Evolutionary conservation across 2,888 invertebrate genomes (phyloP), one percentile per base, ranked within the genome.

Genomic region (Cancer borealis): DNA sequence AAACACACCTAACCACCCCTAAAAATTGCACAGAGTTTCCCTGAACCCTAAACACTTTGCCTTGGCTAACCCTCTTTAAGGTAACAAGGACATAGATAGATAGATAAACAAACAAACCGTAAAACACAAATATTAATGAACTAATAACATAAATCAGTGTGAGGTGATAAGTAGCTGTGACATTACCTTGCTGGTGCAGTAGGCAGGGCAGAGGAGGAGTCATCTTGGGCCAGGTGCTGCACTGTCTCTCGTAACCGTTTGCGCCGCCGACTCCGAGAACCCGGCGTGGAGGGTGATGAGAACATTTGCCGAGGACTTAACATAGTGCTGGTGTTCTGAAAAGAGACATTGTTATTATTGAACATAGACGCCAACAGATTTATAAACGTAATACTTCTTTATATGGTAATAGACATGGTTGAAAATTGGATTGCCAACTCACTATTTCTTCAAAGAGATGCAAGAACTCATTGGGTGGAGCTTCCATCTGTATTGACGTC

Each of bases 401-500:
- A 6, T 73, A 73, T 3, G n/a, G 73, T 26, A 8, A 73, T 26
- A 8, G 21, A n/a, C 4, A 26, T 1, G n/a, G 5, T 10, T n/a
- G 21, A 8, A 26, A 21, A 73, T n/a, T 0, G 0, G 6, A 84
- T 12, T 3, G 14, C 39, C n/a, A 87, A 60, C 92, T 93, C 97
- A 98, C 98, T 97, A 98, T 98, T 97, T 98, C 98, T 96, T 98
- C 98, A 96, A 98, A 98, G 30, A 98, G 97, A 97, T 99, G 99
- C 96, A 99, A 98, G 96, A 98, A 98, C 96, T 99, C 99, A 96
- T 98, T 98, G 95, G 99, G 98, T 96, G 98, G 98, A 96, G 98
- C 98, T 96, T 99, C 99, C 97, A 99, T 99, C 97, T 99, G 99
- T 95, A 99, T 98, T 91, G 99, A 99, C 79, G 98, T 98, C 99